Evolutionary conservation across 2,113 vertebrate species (phyloP).

Genomic region (Terrapene triunguis): DNA sequence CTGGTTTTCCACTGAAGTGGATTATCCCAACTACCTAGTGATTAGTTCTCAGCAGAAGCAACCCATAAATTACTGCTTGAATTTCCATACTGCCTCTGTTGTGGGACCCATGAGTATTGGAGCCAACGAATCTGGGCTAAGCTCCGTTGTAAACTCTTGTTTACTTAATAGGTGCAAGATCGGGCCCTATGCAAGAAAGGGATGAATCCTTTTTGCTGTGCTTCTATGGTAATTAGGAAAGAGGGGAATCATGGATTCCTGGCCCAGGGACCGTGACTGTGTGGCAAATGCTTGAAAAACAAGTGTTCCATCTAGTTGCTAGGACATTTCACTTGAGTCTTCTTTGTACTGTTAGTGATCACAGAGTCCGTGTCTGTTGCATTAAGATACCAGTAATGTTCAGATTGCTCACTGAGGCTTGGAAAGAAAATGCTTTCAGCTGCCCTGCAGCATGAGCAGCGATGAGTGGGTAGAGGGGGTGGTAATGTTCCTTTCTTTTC

Average conservation of each 20-base stretch:
- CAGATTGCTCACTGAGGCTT: neutral
- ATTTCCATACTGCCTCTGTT: neutral
- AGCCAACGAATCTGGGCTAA: neutral
- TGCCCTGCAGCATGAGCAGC: neutral
- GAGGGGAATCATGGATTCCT: neutral
- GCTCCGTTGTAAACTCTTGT: no score
- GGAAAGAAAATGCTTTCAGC: neutral
- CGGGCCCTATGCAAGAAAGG: accelerated
- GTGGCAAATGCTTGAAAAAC: neutral
- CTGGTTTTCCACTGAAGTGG: neutral
- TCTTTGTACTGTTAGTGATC: neutral
- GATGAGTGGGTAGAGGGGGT: accelerated
- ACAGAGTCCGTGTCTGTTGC: accelerated
- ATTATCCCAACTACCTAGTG: neutral
- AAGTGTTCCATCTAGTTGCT: neutral
- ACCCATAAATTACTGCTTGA: neutral
- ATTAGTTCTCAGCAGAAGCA: neutral
- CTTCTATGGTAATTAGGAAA: neutral
- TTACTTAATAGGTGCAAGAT: neutral
- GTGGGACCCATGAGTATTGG: neutral
- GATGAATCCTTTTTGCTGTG: neutral
- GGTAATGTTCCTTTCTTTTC: neutral
- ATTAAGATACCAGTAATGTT: neutral
- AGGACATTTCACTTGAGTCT: neutral
- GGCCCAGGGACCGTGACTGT: neutral